Evolutionary conservation across 2,797 vertebrate genomes (phyloP).

Genomic region (Phoebastria nigripes): DNA sequence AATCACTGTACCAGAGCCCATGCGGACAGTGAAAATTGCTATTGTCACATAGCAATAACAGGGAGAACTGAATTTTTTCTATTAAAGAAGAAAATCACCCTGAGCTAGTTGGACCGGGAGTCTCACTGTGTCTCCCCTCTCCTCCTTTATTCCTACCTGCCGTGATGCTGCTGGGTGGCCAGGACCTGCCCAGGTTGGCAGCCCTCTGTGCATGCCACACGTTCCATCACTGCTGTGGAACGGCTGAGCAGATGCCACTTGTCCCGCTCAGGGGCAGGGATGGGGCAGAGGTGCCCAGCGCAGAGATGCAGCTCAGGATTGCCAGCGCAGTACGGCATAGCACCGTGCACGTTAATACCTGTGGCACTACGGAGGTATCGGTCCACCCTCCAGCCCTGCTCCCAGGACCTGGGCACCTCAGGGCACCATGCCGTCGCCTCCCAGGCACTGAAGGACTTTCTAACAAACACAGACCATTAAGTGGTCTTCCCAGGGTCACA

Average conservation of each 20-base stretch:
- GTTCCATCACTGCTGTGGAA: rapidly evolving
- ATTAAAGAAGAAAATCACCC: not conserved
- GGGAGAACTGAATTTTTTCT: not conserved
- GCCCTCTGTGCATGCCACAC: rapidly evolving
- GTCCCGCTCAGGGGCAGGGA: not conserved
- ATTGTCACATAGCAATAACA: not conserved
- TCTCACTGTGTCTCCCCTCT: not conserved
- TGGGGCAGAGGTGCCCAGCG: not conserved
- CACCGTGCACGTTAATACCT: rapidly evolving
- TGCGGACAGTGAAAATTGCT: not conserved
- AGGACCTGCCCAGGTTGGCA: not conserved
- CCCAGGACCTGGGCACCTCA: too few species aligned
- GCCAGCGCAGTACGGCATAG: rapidly evolving
- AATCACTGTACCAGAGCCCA: not conserved
- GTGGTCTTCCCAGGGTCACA: not conserved
- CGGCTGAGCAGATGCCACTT: rapidly evolving
- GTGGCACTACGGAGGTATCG: rapidly evolving
- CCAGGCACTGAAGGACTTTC: not conserved
- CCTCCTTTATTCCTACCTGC: not conserved
- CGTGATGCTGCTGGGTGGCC: not conserved
- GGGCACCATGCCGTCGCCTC: rapidly evolving
- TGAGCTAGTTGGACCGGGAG: not conserved
- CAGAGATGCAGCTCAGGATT: rapidly evolving
- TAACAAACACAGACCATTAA: not conserved
- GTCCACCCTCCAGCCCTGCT: not conserved